These are phyloP conservation scores for Luperina nickerlii DNA, from an alignment of 2,888 invertebrate genomes.

Conservation along the genomic window DNA sequence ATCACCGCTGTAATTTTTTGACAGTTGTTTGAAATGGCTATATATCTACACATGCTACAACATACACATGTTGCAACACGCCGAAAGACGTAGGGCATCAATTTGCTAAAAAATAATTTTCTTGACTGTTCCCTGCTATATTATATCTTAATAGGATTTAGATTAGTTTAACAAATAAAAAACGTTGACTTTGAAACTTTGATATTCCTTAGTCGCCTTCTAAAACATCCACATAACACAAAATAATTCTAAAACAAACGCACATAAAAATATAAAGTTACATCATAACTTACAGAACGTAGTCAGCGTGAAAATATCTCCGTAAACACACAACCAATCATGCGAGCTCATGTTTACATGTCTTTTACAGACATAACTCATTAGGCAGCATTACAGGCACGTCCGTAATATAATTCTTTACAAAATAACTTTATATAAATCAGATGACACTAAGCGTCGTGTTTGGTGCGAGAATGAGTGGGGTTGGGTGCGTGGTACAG, in stretches of 20 bases:
- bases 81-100: too few species aligned
- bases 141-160: too few species aligned
- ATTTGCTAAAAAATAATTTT: too few species aligned
- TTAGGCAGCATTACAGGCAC: conserved; percentile 64
- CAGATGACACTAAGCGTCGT: conserved; percentile 72
- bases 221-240: conserved; percentile 14
- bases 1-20: too few species aligned
- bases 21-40: too few species aligned
- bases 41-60: too few species aligned
- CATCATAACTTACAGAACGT: conserved; percentile 10
- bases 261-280: conserved; percentile 43
- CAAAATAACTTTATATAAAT: conserved; percentile 73
- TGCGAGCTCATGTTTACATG: conserved; percentile 45
- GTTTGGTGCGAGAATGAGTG: conserved; percentile 62
- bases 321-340: conserved; percentile 56
- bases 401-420: conserved; percentile 69
- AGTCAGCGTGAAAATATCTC: conserved; percentile 33
- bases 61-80: too few species aligned
- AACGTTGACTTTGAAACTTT: too few species aligned
- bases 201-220: too few species aligned
- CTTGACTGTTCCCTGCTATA: too few species aligned
- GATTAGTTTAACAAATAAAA: too few species aligned
- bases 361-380: conserved; percentile 58
- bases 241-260: conserved; percentile 40
- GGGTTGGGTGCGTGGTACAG: conserved; percentile 3